These are phyloP conservation scores for Chrysina gloriosa DNA, from an alignment of 2,888 invertebrate genomes.

Conservation along the genomic window DNA sequence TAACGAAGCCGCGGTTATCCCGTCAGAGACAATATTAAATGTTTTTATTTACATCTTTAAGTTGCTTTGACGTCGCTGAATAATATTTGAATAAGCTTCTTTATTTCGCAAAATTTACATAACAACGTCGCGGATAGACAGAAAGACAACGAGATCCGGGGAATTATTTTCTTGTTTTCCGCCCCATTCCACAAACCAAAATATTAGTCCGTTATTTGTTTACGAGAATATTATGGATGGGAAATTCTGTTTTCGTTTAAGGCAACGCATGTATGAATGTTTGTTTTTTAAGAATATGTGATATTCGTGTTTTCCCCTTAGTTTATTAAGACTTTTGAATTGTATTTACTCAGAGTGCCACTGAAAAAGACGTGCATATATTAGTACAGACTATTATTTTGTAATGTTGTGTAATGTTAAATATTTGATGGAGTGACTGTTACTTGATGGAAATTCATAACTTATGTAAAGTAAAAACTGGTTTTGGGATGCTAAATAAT, in stretches of 20 bases:
- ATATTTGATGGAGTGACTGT: no score
- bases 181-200: slow-evolving; percentile 28
- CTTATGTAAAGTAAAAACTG: no score
- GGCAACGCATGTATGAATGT: no score
- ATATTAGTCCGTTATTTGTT: slow-evolving; percentile 36
- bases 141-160: not conserved
- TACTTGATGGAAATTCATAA: no score
- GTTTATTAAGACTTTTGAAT: no score
- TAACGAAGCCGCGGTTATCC: slow-evolving; percentile 62
- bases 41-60: slow-evolving; percentile 60
- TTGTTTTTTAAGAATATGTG: no score
- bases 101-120: slow-evolving; percentile 56
- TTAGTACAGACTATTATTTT: no score
- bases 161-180: slow-evolving; percentile 29
- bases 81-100: slow-evolving; percentile 59
- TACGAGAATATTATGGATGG: not conserved
- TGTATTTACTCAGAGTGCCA: no score
- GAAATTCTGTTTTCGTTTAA: not conserved
- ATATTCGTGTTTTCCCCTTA: no score
- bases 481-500: no score
- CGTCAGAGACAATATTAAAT: slow-evolving; percentile 61
- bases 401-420: no score
- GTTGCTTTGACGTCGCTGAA: slow-evolving; percentile 57
- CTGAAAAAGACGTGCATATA: no score
- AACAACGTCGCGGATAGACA: slow-evolving; percentile 42